These are phyloP conservation scores for Rhinoderma darwinii DNA, from an alignment of 2,113 vertebrate species.

Conservation along the genomic window DNA sequence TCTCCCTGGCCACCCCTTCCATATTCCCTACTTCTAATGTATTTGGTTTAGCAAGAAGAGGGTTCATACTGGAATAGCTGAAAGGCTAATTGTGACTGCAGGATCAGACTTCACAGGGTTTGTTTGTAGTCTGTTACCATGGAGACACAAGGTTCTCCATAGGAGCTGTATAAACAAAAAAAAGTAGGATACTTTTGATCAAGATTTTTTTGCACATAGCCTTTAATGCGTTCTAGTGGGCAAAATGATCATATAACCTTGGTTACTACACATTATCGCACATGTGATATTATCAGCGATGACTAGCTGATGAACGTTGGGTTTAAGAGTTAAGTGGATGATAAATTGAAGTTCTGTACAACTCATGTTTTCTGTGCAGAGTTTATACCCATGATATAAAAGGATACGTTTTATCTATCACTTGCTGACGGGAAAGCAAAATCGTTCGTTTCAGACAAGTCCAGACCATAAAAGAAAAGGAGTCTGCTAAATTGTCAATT, in stretches of 20 bases:
- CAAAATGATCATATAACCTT: no score
- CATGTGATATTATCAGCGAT: no score
- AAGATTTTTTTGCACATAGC: not conserved
- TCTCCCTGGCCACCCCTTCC: not conserved
- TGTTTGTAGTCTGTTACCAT: not conserved
- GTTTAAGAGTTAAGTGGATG: not conserved
- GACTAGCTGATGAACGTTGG: no score
- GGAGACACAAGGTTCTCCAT: not conserved
- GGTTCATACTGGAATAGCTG: no score
- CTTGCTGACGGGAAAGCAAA: not conserved
- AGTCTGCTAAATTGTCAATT: not conserved
- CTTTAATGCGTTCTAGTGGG: no score
- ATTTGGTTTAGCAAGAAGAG: not conserved
- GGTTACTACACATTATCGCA: no score
- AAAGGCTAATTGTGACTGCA: no score
- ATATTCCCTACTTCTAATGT: no score
- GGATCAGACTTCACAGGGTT: not conserved
- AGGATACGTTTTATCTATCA: not conserved
- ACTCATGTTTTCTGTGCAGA: not conserved
- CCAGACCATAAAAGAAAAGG: not conserved
- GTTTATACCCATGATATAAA: not conserved
- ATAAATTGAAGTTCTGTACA: not conserved
- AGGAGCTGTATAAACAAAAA: not conserved
- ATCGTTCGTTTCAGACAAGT: not conserved
- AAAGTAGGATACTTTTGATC: not conserved